phyloP scores from a whole-genome alignment of 2,113 vertebrate genomes.

The Stigmatopora argus region DNA sequence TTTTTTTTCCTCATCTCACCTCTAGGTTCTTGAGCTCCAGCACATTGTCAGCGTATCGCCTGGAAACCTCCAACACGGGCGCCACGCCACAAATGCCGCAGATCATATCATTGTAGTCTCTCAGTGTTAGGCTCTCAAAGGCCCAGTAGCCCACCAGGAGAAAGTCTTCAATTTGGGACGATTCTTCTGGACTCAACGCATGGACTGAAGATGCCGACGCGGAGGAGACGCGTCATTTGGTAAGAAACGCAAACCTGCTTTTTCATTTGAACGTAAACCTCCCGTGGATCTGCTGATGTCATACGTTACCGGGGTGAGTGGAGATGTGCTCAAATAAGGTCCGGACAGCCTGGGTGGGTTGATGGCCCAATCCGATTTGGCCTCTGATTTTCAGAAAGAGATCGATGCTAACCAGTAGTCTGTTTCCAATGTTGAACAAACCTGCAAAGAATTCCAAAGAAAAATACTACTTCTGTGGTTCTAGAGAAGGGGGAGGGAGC shows the following conservation, averaged over 20 bases:
- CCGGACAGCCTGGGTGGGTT: slow-evolving; percentile 74
- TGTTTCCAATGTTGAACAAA: slow-evolving; percentile 95
- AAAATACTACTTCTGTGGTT: background rate
- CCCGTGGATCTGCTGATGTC: background rate
- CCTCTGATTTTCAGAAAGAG: slow-evolving; percentile 87
- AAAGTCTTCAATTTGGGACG: slow-evolving; percentile 79
- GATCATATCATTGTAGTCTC: slow-evolving; percentile 99
- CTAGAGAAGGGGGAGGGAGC: background rate
- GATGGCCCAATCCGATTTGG: slow-evolving; percentile 81
- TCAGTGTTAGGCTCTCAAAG: slow-evolving; percentile 89
- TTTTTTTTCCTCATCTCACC: slow-evolving; percentile 48
- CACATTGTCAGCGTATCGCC: slow-evolving; percentile 77
- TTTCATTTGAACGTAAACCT: background rate
- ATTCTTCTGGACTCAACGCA: slow-evolving; percentile 71
- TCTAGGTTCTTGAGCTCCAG: slow-evolving; percentile 89
- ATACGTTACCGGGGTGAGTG: slow-evolving; percentile 77
- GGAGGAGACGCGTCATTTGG: background rate
- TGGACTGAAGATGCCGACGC: slow-evolving; percentile 68
- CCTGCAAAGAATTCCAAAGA: slow-evolving; percentile 62
- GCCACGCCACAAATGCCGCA: slow-evolving; percentile 93
- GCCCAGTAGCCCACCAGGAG: slow-evolving; percentile 94
- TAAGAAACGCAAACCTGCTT: background rate
- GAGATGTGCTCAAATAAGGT: slow-evolving; percentile 76
- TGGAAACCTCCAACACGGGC: slow-evolving; percentile 89
- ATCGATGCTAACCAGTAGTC: slow-evolving; percentile 88